phyloP scores from a whole-genome alignment of 2,888 invertebrate genomes.

The Drosophila diplacantha region DNA sequence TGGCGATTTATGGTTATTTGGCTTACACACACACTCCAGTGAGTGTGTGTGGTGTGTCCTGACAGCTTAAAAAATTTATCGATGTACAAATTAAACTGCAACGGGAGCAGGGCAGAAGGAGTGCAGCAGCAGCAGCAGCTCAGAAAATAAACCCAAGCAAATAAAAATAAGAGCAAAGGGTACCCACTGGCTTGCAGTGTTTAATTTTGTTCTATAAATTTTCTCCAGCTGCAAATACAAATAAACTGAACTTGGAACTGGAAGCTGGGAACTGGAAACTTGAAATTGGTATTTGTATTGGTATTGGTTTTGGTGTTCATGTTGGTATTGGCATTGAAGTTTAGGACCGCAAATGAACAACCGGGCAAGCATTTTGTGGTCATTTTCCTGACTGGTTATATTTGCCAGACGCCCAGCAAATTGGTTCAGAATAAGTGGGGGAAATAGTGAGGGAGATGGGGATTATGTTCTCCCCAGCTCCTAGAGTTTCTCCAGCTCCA shows the following conservation, averaged over 20 bases:
- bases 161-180: conserved; percentile 32
- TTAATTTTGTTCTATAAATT: conserved; percentile 68
- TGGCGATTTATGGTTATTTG: conserved; percentile 60
- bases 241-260: conserved; percentile 39
- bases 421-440: conserved; percentile 48
- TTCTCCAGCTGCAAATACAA: conserved; percentile 54
- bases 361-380: conserved; percentile 54
- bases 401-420: conserved; percentile 45
- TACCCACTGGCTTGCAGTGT: conserved; percentile 26
- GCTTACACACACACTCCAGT: conserved; percentile 36
- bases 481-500: neutral
- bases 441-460: neutral
- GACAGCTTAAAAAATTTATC: conserved; percentile 70
- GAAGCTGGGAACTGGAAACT: conserved; percentile 14
- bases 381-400: conserved; percentile 40
- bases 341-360: conserved; percentile 52
- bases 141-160: conserved; percentile 45
- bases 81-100: conserved; percentile 73
- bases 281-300: neutral
- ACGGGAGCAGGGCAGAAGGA: conserved; percentile 37
- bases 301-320: conserved; percentile 2
- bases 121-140: conserved; percentile 14
- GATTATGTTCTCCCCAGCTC: neutral
- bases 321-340: conserved; percentile 8
- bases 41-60: conserved; percentile 28